Base-by-base conservation (phyloP, 2,888 invertebrate genomes). In the Thecophora atra region DNA sequence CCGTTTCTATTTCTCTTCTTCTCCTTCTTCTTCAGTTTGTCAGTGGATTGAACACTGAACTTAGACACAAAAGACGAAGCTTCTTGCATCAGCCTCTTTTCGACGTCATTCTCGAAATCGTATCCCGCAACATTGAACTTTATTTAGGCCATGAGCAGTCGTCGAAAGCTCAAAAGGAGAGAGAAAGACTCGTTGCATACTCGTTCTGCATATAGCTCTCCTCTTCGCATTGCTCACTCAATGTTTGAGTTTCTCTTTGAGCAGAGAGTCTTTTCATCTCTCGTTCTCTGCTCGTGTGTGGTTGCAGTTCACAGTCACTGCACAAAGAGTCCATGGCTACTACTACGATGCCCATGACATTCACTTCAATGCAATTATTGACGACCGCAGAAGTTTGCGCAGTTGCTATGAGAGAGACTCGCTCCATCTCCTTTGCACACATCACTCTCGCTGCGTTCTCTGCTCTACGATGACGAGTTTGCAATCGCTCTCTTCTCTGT, bases 301-400 rank as follows among this genome's bases (percentile, higher is more conserved):
- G 44, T 54, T 52, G 81, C 47, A 81, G 78, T 81, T 82, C 82
- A 81, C 82, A 82, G 82, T 82, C 82, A 80, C 70, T 81, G 81
- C 79, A 79, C 82, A 76, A 77, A 77, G 75, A 77, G 77, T 77
- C 77, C 77, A 77, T 73, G 76, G 76, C 72, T 74, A 80, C 73
- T 58, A 70, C 47, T 56, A 75, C 71, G 76, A 30, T 70, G 70
- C 52, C 76, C 78, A 76, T 78, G 78, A 78, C 78, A 78, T 78
- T 78, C 77, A 72, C 72, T 54, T 8, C 56, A 62, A 69, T 21
- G 44, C 51, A 24, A 56, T 30, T 19, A 42, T 21, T 19, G 47
- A 47, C 66, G 60, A 42, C 42, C 42, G 42, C 19, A 58, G 37
- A 70, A 52, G 13, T 47, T 58, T 67, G 52, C 54, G 54, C 28